Base-by-base conservation (phyloP, 2,113 vertebrate genomes). In the Eptatretus burgeri region DNA sequence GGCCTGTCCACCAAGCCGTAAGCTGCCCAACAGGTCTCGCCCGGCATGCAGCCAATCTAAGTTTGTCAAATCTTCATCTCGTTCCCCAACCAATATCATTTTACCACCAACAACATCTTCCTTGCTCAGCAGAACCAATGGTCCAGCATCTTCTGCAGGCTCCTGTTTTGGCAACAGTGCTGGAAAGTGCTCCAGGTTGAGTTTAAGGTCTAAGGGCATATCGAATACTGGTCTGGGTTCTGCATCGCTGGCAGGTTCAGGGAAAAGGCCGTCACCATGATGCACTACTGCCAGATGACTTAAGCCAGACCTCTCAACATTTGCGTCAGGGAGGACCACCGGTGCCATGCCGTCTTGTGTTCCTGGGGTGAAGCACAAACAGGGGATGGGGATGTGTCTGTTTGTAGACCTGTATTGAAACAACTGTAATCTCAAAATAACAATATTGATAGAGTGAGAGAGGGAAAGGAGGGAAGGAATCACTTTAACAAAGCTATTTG, bases 281-380 rank as follows among this genome's bases (percentile, higher is more conserved):
- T 7, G 27, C 27, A 41, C 27, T 7, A 41, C 27, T 41, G 27
- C 27, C 27, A 41, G 27, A 41, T 41, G 27, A 41, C 27, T 85
- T 74, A 87, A 79, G 76, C 85, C 85, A 71, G 89, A 83, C 79
- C 82, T 82, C 75, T 91, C 85, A 65, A 84, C 81, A 80, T 93
- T 94, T 81, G 89, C 93, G 75, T 84, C 88, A 77, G 89, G 85
- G 77, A 87, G 86, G 87, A 95, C 93, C 79, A 87, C 84, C 78
- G 86, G 85, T 81, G 85, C 85, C 87, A 93, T 93, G 7, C 27
- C 27, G 27, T 41, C 27, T 41, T 41, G 27, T 41, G 27, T 41
- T 41, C 27, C 27, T 41, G 27, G 27, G 27, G 27, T 41, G 27
- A 41, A 41, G 27, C 27, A 41, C 27, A 41, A 41, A 41, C 3